Conservation (phyloP, 2,888 invertebrate species). For the Deilephila elpenor region DNA sequence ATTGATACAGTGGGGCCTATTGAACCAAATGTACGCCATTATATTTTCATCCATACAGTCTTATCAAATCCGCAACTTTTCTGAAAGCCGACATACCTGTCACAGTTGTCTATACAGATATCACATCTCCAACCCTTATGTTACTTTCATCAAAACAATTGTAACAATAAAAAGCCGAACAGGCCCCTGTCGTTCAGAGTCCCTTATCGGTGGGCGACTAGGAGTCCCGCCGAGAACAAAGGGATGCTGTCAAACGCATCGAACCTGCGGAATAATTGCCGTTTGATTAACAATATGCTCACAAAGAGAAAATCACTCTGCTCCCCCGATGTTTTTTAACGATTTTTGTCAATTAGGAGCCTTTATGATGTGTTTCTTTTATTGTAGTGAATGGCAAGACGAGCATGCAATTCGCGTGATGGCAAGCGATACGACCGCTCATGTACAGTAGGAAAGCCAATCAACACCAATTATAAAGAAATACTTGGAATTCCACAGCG, state of each 20-base stretch:
- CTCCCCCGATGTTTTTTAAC: neutral
- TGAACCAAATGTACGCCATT: too few species aligned
- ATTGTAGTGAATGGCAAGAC: too few species aligned
- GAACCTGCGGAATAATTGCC: constrained; percentile 4
- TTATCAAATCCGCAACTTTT: too few species aligned
- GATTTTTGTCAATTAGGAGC: neutral
- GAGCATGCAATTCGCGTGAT: too few species aligned
- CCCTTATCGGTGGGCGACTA: constrained; percentile 5
- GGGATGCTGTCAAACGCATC: constrained; percentile 16
- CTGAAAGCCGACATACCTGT: neutral
- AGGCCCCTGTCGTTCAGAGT: neutral
- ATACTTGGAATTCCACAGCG: too few species aligned
- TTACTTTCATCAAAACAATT: constrained; percentile 9
- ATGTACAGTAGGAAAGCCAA: too few species aligned
- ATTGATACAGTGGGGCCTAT: too few species aligned
- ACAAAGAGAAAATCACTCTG: constrained; percentile 14
- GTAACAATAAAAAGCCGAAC: constrained; percentile 19
- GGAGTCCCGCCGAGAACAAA: constrained; percentile 19
- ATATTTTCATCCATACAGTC: too few species aligned
- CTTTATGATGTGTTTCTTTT: neutral
- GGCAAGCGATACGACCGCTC: too few species aligned
- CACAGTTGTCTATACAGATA: neutral
- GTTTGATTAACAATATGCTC: constrained; percentile 21
- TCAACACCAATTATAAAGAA: too few species aligned
- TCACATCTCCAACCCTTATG: neutral